These are phyloP conservation scores for Drosophila histrio DNA, from an alignment of 2,888 invertebrate genomes.

Conservation along the genomic window DNA sequence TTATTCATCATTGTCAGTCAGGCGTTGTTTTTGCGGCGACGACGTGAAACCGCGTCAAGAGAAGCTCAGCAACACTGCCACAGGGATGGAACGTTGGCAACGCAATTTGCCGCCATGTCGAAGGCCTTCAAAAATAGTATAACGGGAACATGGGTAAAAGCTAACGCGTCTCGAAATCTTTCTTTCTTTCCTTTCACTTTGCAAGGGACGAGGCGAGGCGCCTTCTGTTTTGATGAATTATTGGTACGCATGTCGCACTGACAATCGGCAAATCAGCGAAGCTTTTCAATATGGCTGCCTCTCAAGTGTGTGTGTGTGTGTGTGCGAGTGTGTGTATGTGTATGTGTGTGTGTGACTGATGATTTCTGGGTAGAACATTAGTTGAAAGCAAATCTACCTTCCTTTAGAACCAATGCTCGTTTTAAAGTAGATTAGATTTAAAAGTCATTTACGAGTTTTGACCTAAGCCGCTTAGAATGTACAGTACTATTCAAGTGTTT, in stretches of 20 bases:
- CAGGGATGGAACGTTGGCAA: slow-evolving; percentile 45
- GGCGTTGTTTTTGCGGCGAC: slow-evolving; percentile 69
- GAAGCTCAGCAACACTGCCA: background rate
- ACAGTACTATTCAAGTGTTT: slow-evolving; percentile 32
- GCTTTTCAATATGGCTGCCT: slow-evolving; percentile 55
- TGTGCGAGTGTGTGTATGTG: slow-evolving; percentile 6
- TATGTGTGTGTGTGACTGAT: slow-evolving; percentile 54
- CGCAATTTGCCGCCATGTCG: slow-evolving; percentile 79
- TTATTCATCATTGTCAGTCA: slow-evolving; percentile 78
- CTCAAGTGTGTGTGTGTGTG: background rate
- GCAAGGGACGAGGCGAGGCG: slow-evolving; percentile 26
- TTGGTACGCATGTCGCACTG: slow-evolving; percentile 76
- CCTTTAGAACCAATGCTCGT: background rate
- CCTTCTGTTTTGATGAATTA: slow-evolving; percentile 76
- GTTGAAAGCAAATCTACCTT: background rate
- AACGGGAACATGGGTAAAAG: slow-evolving; percentile 30
- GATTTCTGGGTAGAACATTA: slow-evolving; percentile 41
- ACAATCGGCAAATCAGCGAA: slow-evolving; percentile 76
- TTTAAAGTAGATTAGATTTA: slow-evolving; percentile 69
- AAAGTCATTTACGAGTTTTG: slow-evolving; percentile 73
- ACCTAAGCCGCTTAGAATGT: slow-evolving; percentile 71
- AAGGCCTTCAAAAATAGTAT: slow-evolving; percentile 63
- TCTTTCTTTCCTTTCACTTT: slow-evolving; percentile 44
- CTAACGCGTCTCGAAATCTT: slow-evolving; percentile 54
- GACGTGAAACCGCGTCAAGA: slow-evolving; percentile 68